These are phyloP conservation scores for Sebastes itinus DNA, from an alignment of 2,797 vertebrate species.

Conservation along the genomic window DNA sequence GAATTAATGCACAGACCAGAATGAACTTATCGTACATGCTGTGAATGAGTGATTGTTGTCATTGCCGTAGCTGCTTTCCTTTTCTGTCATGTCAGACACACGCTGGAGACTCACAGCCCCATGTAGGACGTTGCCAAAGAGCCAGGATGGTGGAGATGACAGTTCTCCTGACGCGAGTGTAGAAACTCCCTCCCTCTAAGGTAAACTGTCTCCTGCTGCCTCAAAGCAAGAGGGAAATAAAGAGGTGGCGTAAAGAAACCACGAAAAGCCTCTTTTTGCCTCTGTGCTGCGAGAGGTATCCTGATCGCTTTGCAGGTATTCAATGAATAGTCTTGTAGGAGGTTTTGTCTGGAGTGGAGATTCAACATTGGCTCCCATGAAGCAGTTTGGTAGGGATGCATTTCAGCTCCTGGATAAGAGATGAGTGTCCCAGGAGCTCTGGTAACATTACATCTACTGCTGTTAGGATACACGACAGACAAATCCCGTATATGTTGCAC, in stretches of 20 bases:
- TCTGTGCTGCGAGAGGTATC: neutral
- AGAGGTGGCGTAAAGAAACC: slow-evolving; percentile 22
- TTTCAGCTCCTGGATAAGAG: slow-evolving; percentile 33
- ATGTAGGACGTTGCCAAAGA: slow-evolving; percentile 34
- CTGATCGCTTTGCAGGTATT: slow-evolving; percentile 17
- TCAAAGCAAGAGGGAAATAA: slow-evolving; percentile 41
- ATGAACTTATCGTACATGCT: neutral
- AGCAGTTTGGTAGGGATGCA: slow-evolving; percentile 36
- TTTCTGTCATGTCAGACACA: slow-evolving; percentile 19
- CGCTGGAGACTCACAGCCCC: slow-evolving; percentile 14
- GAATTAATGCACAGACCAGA: neutral
- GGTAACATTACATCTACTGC: neutral
- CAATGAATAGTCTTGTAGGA: slow-evolving; percentile 26
- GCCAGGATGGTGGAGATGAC: slow-evolving; percentile 40
- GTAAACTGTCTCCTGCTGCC: slow-evolving; percentile 45
- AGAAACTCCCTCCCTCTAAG: slow-evolving; percentile 39
- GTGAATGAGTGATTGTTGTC: slow-evolving; percentile 18
- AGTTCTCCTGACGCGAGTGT: slow-evolving; percentile 22
- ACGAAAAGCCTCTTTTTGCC: slow-evolving; percentile 6
- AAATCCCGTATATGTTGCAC: neutral
- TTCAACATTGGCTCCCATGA: slow-evolving; percentile 51
- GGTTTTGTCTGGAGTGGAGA: slow-evolving; percentile 30
- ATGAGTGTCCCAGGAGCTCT: neutral
- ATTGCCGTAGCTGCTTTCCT: slow-evolving; percentile 10
- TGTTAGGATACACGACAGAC: neutral